Base-by-base conservation (phyloP, 2,888 invertebrate genomes). In the Galerucella nymphaeae region DNA sequence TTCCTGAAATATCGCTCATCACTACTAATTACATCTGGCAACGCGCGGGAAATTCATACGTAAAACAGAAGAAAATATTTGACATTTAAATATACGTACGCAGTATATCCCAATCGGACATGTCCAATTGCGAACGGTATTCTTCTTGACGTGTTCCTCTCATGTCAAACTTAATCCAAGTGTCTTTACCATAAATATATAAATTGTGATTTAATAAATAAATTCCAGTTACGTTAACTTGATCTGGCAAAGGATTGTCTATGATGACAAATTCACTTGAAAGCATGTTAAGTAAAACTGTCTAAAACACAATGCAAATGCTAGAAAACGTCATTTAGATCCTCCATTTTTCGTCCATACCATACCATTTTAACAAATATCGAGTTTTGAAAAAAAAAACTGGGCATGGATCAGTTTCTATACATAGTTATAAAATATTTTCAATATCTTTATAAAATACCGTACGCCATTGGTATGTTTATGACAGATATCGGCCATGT, bases 231-330 rank as follows among this genome's bases (percentile, higher is more conserved):
- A 95, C 91, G 30, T 88, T 86, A 77, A 89, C 89, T 75, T 89
- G 89, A 81, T 93, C 93, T 13, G 92, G 89, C 18, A 97, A 88
- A 0, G 96, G 96, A 84, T 96, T 96, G 58, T 95, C 93, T 68
- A 98, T 92, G 0, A 94, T 90, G 13, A 94, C 90, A 82, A 94
- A 96, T 86, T 99, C 98, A 83, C 97, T 98, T 2, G 98, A 97
- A 71, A 98, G 89, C 89, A 97, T 95, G 83, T 97, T 97, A 20
- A 98, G 89, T 3, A 98, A 89, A 77, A 98, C 93, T 0, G 95
- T 94, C 93, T 94, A 86, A 72, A 89, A 87, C 71, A 70, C 72
- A 74, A 71, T 73, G 67, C 45, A 69, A 30, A 30, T 30, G 2
- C 3, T 30, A 30, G 23, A 30, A 30, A 30, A 30, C 2, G 3